A percentile compares a stretch with the other conserved stretches of the same genome.
These are phyloP conservation scores for Operophtera brumata DNA, from an alignment of 2,888 invertebrate genomes.

Conservation along the genomic window DNA sequence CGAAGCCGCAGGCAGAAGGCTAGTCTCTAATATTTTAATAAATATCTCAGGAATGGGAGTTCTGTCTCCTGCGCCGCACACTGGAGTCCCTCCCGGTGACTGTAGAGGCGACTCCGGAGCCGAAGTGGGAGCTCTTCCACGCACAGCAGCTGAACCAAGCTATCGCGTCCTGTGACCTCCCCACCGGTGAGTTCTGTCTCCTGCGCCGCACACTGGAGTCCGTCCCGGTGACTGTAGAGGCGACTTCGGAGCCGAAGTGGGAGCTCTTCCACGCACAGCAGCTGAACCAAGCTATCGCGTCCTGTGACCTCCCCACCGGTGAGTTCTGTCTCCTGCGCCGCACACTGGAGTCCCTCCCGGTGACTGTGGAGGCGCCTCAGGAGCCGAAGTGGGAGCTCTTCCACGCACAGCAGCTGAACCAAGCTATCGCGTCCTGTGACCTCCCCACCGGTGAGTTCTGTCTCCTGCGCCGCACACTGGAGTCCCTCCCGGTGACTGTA, in stretches of 20 bases:
- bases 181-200: conserved; percentile 69
- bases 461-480: conserved; percentile 64
- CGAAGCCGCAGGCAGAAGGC: too few species aligned
- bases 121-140: conserved; percentile 74
- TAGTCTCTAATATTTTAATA: background rate
- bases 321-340: conserved; percentile 69
- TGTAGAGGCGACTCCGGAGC: conserved; percentile 55
- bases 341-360: conserved; percentile 58
- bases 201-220: conserved; percentile 62
- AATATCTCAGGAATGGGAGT: conserved; percentile 61
- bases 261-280: conserved; percentile 71
- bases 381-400: conserved; percentile 75
- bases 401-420: conserved; percentile 63
- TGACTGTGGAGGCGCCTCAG: conserved; percentile 47
- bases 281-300: conserved; percentile 60
- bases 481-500: conserved; percentile 59
- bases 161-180: conserved; percentile 64
- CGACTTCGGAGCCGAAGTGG: conserved; percentile 65
- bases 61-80: conserved; percentile 66
- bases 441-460: conserved; percentile 54
- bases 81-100: conserved; percentile 60
- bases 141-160: conserved; percentile 62
- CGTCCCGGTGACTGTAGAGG: conserved; percentile 55
- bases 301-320: conserved; percentile 68
- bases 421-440: conserved; percentile 67